Conservation (phyloP, 1,140 invertebrate genomes). For the Drosophila sp. region DNA sequence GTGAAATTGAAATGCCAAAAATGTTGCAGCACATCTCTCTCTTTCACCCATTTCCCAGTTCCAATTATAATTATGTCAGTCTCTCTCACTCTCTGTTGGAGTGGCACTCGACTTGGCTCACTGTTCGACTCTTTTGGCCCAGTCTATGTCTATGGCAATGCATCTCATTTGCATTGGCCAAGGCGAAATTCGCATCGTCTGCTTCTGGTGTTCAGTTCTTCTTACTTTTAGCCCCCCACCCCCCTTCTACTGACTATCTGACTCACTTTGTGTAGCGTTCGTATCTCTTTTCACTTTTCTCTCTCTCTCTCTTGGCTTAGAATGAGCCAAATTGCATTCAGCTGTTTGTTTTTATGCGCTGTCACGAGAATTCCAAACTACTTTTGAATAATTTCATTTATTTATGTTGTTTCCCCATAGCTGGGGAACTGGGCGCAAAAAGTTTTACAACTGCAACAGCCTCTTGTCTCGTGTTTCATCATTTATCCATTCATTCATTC, state of each 20-base stretch:
- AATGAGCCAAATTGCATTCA: constrained; percentile 73
- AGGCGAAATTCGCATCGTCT: constrained; percentile 23
- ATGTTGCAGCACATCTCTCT: constrained; percentile 37
- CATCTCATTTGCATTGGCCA: constrained; percentile 66
- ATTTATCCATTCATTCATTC: constrained; percentile 11
- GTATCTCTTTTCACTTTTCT: constrained; percentile 50
- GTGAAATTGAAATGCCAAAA: constrained; percentile 63
- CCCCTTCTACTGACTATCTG: too few relatives aligned
- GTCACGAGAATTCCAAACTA: constrained; percentile 74
- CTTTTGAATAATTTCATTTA: constrained; percentile 79
- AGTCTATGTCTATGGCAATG: constrained; percentile 34
- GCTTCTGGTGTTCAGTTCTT: not conserved
- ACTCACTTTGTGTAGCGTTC: constrained; percentile 13
- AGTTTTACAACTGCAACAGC: constrained; percentile 43
- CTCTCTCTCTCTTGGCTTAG: constrained; percentile 55
- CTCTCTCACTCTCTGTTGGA: constrained; percentile 63
- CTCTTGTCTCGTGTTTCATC: constrained; percentile 24
- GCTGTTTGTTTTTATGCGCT: constrained; percentile 73
- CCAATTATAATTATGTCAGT: constrained; percentile 63
- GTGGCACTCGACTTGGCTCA: constrained; percentile 20
- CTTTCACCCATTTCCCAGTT: constrained; percentile 35
- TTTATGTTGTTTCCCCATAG: constrained; percentile 72
- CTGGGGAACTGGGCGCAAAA: constrained; percentile 45
- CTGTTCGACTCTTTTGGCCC: constrained; percentile 47
- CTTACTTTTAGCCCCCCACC: constrained; percentile 20